Evolutionary conservation across 2,888 invertebrate genomes (phyloP).

Genomic region (Ectobius pallidus): DNA sequence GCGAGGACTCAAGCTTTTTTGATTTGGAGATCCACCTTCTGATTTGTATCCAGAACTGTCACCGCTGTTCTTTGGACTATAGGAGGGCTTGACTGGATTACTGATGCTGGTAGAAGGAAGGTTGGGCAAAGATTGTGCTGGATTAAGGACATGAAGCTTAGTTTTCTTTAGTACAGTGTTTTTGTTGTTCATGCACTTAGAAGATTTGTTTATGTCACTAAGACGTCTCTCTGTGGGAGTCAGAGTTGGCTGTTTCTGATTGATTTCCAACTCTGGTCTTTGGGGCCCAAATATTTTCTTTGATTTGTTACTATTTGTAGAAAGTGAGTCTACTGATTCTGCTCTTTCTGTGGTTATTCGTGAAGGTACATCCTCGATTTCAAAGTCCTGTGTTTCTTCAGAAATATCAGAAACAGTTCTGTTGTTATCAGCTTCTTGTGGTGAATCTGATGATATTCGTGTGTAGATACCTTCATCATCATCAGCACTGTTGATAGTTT

Average conservation of each 20-base stretch:
- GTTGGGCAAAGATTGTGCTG: not conserved
- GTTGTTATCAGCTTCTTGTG: not conserved
- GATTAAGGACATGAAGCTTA: not conserved
- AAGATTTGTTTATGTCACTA: not conserved
- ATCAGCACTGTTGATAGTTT: slow-evolving; percentile 17
- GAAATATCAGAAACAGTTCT: too few species aligned
- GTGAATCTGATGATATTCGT: not conserved
- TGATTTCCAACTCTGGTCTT: not conserved
- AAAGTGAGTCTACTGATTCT: too few species aligned
- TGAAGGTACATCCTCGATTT: too few species aligned
- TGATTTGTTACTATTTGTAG: not conserved
- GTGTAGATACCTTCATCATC: slow-evolving; percentile 34
- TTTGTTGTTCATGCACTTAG: not conserved
- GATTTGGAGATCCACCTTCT: slow-evolving; percentile 43
- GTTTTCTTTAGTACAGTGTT: not conserved
- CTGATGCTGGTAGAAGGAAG: not conserved
- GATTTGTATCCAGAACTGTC: slow-evolving; percentile 63
- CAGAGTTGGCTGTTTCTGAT: not conserved
- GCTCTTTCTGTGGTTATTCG: too few species aligned
- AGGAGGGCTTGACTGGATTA: not conserved
- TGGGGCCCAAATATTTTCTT: slow-evolving; percentile 33
- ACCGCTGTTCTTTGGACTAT: slow-evolving; percentile 48
- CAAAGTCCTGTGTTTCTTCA: not conserved
- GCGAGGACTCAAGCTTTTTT: not conserved
- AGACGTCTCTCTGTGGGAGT: slow-evolving; percentile 9